Conservation (phyloP, 2,888 invertebrate species). For the Himalopsyche japonica region DNA sequence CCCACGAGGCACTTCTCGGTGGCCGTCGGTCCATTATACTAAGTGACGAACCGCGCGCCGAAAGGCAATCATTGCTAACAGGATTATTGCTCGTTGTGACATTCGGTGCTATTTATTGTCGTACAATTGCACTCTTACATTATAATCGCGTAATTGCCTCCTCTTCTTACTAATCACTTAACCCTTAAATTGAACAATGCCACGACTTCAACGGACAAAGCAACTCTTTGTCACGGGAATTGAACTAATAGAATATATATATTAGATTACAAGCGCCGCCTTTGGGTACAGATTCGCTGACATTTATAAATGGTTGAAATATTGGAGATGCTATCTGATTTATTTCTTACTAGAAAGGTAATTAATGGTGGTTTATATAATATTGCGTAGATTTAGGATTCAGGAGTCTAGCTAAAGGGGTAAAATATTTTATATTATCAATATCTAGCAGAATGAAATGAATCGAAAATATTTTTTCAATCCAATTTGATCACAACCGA, state of each 20-base stretch:
- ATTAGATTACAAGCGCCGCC: neutral
- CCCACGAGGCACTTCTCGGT: neutral
- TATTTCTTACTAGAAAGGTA: too few species aligned
- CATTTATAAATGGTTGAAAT: neutral
- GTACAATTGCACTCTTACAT: neutral
- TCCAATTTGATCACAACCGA: too few species aligned
- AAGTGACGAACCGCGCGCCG: neutral
- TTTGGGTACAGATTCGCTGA: neutral
- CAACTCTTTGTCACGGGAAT: neutral
- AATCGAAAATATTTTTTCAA: too few species aligned
- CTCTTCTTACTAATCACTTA: neutral
- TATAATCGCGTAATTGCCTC: neutral
- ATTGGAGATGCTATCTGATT: neutral
- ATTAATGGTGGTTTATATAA: too few species aligned
- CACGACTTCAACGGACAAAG: neutral
- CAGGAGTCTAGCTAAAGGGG: too few species aligned
- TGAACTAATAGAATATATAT: neutral
- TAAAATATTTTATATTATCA: too few species aligned
- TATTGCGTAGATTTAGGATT: too few species aligned
- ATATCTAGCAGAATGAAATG: too few species aligned
- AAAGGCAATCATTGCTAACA: neutral
- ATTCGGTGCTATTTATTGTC: neutral
- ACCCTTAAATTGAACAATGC: neutral
- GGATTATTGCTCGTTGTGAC: neutral
- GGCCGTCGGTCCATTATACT: neutral